Base-by-base conservation (phyloP, 1,140 invertebrate genomes). In the Diplogasteroides magnus region DNA sequence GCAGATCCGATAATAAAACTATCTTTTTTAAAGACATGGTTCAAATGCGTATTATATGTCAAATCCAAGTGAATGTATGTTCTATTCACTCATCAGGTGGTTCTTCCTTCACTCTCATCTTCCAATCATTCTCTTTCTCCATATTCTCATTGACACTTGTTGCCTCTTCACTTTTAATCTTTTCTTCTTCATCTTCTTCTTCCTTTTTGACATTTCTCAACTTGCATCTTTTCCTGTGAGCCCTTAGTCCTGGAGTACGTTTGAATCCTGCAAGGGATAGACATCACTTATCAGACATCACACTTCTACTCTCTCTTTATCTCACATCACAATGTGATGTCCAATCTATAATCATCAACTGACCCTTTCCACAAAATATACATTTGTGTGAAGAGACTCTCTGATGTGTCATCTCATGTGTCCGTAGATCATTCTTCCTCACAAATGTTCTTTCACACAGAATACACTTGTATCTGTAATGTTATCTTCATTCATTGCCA, bases 401-500 rank as follows among this genome's bases (percentile, higher is more conserved):
- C 62, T 66, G 73, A 27, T 56, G 64, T 76, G 64, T 76, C 11
- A 48, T 23, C 25, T 57, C 26, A 48, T 77, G 75, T 2, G 37
- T 59, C 23, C 69, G 56, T 15, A 76, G 71, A 57, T 76, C 75
- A 29, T 76, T 76, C 32, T 66, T 66, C 26, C 75, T 31, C 6
- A 77, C 68, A 61, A 74, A 76, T 2, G 60, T 23, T 15, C 69
- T 69, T 23, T 65, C 62, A 63, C 75, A 76, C n/a, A 27, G 26
- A 27, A 57, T 28, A 57, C 75, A 76, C 19, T 19, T 6, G 37
- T 11, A 48, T 48, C 37, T 48, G n/a, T 19, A 48, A 48, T 48
- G 6, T 11, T 48, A 11, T 48, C 37, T 48, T 11, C 19, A 6
- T 11, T 48, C 37, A 48, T 48, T 19, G 19, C 37, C 6, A 19